These are phyloP conservation scores for Belonocnema kinseyi DNA, from an alignment of 1,140 invertebrate genomes.

Conservation along the genomic window DNA sequence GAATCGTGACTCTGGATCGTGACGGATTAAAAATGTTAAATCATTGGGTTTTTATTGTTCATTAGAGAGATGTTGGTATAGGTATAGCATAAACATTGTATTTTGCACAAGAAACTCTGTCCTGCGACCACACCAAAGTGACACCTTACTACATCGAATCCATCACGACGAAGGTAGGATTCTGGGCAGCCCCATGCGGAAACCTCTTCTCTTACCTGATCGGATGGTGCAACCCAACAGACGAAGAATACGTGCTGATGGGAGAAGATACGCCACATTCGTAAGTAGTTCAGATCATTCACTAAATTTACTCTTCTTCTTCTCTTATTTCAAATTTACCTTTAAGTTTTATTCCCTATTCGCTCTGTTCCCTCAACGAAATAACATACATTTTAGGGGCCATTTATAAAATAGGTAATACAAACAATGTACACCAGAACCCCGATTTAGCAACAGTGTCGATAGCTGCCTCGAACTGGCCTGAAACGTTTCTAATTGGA, in stretches of 20 bases:
- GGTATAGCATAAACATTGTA: slow-evolving; percentile 36
- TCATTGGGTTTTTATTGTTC: background rate
- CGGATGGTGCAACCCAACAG: slow-evolving; percentile 86
- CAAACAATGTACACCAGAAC: too few relatives aligned
- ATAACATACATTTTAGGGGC: too few relatives aligned
- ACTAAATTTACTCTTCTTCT: too few relatives aligned
- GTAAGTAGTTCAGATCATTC: slow-evolving; percentile 72
- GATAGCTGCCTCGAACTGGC: too few relatives aligned
- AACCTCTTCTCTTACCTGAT: slow-evolving; percentile 87
- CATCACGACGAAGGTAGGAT: slow-evolving; percentile 85
- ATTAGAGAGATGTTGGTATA: background rate
- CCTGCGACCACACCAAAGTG: slow-evolving; percentile 91
- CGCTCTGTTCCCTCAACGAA: too few relatives aligned
- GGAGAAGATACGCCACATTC: slow-evolving; percentile 85
- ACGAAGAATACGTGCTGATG: slow-evolving; percentile 87
- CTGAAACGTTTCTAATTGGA: too few relatives aligned
- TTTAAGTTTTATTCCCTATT: too few relatives aligned
- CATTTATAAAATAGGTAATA: too few relatives aligned
- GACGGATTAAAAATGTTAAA: slow-evolving; percentile 30
- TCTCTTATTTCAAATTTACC: too few relatives aligned
- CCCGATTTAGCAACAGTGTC: too few relatives aligned
- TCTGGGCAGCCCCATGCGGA: slow-evolving; percentile 88
- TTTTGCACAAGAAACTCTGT: slow-evolving; percentile 82
- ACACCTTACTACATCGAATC: slow-evolving; percentile 92
- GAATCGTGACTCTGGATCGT: too few relatives aligned